phyloP scores from a whole-genome alignment of 2,797 vertebrate species.

The Diglossa cyanea region DNA sequence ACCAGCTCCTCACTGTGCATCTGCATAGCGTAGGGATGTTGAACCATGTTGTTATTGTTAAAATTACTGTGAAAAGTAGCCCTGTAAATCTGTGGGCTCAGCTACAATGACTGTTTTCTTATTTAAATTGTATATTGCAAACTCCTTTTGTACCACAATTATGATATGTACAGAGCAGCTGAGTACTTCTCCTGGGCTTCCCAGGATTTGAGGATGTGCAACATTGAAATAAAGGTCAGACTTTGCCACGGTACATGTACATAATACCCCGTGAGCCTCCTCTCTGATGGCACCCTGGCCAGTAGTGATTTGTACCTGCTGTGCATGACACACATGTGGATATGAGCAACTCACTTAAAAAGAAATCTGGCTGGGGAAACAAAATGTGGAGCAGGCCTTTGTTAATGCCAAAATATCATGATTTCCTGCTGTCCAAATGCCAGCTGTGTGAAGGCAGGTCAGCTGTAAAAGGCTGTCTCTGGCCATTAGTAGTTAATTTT shows the following conservation, averaged over 20 bases:
- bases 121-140: background rate
- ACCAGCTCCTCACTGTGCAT: background rate
- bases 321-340: background rate
- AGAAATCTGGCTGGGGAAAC: background rate
- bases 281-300: background rate
- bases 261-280: background rate
- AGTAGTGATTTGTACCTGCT: background rate
- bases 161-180: background rate
- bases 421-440: background rate
- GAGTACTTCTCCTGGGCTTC: background rate
- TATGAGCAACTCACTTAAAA: background rate
- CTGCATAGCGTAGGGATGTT: accelerated
- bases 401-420: background rate
- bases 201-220: background rate
- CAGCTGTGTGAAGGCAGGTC: background rate
- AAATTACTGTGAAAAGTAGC: background rate
- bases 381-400: background rate
- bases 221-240: background rate
- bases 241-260: background rate
- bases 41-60: background rate
- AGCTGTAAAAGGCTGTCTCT: background rate
- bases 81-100: background rate
- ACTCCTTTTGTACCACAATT: background rate
- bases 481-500: background rate
- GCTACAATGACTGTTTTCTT: background rate